Percentiles rank a stretch among this genome's conserved stretches.
Evolutionary conservation across 2,797 vertebrate genomes (phyloP).

Genomic region (Melanogrammus aeglefinus): DNA sequence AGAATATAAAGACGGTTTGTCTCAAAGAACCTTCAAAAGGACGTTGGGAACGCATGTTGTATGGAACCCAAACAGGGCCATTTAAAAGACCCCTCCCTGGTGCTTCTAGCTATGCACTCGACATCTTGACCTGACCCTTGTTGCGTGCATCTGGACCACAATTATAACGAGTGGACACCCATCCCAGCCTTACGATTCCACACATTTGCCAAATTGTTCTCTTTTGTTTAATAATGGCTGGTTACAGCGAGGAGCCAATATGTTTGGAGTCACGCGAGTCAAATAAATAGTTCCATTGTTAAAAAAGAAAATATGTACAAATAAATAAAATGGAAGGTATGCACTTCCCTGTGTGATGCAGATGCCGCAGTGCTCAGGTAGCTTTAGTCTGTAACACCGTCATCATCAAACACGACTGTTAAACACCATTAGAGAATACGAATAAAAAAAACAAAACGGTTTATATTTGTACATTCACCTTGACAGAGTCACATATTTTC

Average conservation of each 20-base stretch:
- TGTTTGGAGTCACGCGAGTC: not conserved
- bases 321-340: constrained; percentile 33
- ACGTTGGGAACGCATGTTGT: constrained; percentile 43
- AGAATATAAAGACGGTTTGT: constrained; percentile 39
- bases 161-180: constrained; percentile 30
- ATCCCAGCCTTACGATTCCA: constrained; percentile 37
- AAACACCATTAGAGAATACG: constrained; percentile 52
- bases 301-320: not conserved
- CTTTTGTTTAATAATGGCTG: constrained; percentile 2
- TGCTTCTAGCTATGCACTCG: not conserved
- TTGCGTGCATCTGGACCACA: constrained; percentile 22
- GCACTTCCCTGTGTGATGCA: constrained; percentile 48
- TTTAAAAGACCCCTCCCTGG: not conserved
- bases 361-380: constrained; percentile 61
- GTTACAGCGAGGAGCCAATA: constrained; percentile 29
- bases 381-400: constrained; percentile 39
- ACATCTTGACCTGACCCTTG: not conserved
- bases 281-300: constrained; percentile 12
- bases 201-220: constrained; percentile 36
- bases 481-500: constrained; percentile 65
- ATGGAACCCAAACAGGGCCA: not conserved
- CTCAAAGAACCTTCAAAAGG: constrained; percentile 34
- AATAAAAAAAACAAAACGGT: constrained; percentile 17
- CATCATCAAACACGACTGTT: constrained; percentile 65
- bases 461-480: constrained; percentile 70